These are phyloP conservation scores for Callocephalon fimbriatum DNA, from an alignment of 2,113 vertebrate genomes.

Conservation along the genomic window DNA sequence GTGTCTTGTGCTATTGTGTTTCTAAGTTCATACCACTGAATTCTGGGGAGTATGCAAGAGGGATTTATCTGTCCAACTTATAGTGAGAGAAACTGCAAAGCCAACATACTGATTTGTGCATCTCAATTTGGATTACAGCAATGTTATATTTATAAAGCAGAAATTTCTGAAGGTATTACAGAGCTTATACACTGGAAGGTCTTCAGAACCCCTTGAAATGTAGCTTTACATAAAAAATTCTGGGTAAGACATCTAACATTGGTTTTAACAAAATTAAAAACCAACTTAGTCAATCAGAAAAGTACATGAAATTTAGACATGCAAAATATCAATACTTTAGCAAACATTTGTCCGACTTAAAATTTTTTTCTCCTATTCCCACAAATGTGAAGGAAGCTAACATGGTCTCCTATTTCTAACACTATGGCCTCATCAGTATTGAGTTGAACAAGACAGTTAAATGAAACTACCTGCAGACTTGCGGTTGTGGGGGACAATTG, in stretches of 20 bases:
- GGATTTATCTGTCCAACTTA: background rate
- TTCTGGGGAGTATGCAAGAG: background rate
- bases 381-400: background rate
- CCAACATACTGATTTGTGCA: background rate
- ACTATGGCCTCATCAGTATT: background rate
- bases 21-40: background rate
- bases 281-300: background rate
- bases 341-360: background rate
- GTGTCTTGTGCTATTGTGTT: background rate
- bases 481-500: background rate
- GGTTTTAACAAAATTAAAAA: background rate
- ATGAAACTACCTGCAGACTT: background rate
- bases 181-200: background rate
- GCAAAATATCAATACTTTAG: background rate
- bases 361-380: background rate
- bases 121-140: background rate
- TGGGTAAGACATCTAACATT: background rate
- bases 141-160: background rate
- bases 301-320: background rate
- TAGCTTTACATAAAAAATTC: background rate
- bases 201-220: background rate
- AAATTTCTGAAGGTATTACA: background rate
- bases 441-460: background rate
- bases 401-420: background rate
- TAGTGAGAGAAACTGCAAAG: background rate